Conservation (phyloP, 1,140 invertebrate genomes). For the Gonioctena quinquepunctata region DNA sequence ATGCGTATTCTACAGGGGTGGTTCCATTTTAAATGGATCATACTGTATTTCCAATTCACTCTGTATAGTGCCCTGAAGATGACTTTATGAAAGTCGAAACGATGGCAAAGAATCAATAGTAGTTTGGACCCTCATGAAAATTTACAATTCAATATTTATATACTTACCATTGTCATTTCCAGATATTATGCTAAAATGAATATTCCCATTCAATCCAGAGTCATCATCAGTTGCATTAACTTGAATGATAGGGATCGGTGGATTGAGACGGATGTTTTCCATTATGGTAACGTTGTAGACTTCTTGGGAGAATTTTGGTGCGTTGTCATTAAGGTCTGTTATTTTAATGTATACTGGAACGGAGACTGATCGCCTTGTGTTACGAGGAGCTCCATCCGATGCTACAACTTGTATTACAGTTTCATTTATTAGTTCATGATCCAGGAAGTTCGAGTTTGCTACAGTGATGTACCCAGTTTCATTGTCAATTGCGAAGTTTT, state of each 20-base stretch:
- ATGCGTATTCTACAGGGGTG: too few relatives aligned
- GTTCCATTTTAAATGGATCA: too few relatives aligned
- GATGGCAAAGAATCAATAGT: too few relatives aligned
- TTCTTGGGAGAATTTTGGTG: constrained; percentile 75
- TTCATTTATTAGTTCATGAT: constrained; percentile 74
- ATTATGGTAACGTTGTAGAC: constrained; percentile 78
- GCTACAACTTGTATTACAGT: constrained; percentile 79
- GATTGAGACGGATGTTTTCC: constrained; percentile 79
- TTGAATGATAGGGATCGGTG: constrained; percentile 77
- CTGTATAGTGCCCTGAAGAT: too few relatives aligned
- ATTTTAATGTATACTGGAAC: constrained; percentile 81
- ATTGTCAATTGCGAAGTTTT: constrained; percentile 72
- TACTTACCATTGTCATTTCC: constrained; percentile 67
- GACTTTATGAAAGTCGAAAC: too few relatives aligned
- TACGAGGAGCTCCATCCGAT: constrained; percentile 74
- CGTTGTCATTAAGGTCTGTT: constrained; percentile 82
- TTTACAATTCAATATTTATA: too few relatives aligned
- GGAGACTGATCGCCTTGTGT: constrained; percentile 68
- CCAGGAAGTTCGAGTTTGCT: constrained; percentile 71
- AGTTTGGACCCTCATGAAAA: too few relatives aligned
- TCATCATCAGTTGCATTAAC: constrained; percentile 79
- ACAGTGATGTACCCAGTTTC: constrained; percentile 80
- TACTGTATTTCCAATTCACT: too few relatives aligned
- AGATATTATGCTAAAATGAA: constrained; percentile 73
- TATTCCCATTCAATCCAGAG: constrained; percentile 72